phyloP scores from a whole-genome alignment of 1,140 invertebrate genomes.

The Coelopa frigida region DNA sequence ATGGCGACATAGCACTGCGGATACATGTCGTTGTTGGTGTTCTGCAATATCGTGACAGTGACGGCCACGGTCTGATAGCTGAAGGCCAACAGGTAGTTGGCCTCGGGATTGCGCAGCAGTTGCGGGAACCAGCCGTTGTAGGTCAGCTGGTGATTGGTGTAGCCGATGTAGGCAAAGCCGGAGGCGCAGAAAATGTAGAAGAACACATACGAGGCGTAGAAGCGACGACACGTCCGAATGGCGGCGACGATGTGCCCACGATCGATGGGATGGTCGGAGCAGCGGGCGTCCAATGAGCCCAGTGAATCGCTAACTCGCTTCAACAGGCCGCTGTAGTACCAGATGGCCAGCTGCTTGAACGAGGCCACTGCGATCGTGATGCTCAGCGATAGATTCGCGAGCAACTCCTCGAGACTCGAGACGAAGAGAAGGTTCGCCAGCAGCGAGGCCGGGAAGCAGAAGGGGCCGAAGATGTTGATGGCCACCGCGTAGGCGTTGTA shows the following conservation, averaged over 20 bases:
- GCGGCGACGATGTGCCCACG: constrained; percentile 3
- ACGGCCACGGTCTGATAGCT: constrained; percentile 9
- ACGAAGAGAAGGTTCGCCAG: constrained; percentile 12
- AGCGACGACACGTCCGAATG: constrained; percentile 6
- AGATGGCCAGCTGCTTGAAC: constrained; percentile 6
- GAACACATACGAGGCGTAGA: constrained; percentile 1
- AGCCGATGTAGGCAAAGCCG: constrained; percentile 12
- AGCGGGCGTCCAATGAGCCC: constrained; percentile 2
- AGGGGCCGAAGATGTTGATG: not conserved
- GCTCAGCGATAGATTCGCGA: constrained; percentile 8
- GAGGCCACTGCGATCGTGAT: constrained; percentile 8
- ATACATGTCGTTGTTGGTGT: constrained; percentile 14
- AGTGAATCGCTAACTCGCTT: constrained; percentile 1
- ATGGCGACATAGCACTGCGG: constrained; percentile 8
- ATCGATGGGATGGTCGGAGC: not conserved
- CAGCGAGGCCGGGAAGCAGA: constrained; percentile 8
- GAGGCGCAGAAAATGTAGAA: constrained; percentile 2
- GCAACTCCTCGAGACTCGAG: constrained; percentile 5
- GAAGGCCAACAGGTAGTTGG: constrained; percentile 4
- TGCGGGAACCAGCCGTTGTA: constrained; percentile 10
- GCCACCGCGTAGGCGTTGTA: constrained; percentile 7
- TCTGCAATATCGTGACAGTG: constrained; percentile 6
- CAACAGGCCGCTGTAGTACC: not conserved
- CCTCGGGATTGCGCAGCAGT: not conserved
- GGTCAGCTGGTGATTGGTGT: constrained; percentile 1